These are phyloP conservation scores for Himalopsyche phryganea DNA, from an alignment of 1,140 invertebrate genomes.

Conservation along the genomic window DNA sequence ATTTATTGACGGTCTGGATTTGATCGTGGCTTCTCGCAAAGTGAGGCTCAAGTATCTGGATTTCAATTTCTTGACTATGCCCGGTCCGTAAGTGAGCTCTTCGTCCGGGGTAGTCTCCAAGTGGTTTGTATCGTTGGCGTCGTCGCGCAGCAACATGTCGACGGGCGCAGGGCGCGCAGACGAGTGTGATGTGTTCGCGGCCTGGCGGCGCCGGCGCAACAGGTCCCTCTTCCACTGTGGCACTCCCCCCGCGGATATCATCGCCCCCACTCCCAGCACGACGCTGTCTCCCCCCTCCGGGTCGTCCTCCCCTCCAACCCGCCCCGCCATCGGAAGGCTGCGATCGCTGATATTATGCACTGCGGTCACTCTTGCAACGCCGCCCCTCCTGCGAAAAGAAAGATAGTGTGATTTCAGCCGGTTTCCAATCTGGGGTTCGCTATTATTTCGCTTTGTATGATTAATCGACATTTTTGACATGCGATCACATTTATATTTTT, in stretches of 20 bases:
- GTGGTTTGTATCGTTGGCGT: constrained; percentile 37
- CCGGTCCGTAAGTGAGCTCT: constrained; percentile 85
- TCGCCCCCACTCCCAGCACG: constrained; percentile 29
- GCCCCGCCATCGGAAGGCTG: neutral
- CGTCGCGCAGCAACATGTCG: constrained; percentile 37
- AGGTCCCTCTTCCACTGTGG: constrained; percentile 75
- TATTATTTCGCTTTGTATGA: no score
- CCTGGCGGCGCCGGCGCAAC: constrained; percentile 56
- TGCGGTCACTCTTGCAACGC: no score
- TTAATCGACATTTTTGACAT: no score
- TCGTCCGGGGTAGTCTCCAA: constrained; percentile 54
- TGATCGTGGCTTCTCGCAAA: constrained; percentile 61
- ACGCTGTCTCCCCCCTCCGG: constrained; percentile 21
- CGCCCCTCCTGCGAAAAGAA: no score
- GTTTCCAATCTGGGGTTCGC: no score
- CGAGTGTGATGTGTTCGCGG: neutral
- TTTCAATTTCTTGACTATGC: constrained; percentile 83
- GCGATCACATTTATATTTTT: no score
- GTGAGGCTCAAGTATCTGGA: constrained; percentile 81
- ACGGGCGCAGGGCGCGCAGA: constrained; percentile 7
- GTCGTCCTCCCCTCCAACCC: neutral
- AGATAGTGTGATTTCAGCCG: no score
- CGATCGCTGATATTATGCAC: no score
- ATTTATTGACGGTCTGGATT: constrained; percentile 60
- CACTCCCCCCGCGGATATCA: constrained; percentile 40